phyloP scores from a whole-genome alignment of 2,113 vertebrate genomes.

The Heterotilapia buettikoferi region DNA sequence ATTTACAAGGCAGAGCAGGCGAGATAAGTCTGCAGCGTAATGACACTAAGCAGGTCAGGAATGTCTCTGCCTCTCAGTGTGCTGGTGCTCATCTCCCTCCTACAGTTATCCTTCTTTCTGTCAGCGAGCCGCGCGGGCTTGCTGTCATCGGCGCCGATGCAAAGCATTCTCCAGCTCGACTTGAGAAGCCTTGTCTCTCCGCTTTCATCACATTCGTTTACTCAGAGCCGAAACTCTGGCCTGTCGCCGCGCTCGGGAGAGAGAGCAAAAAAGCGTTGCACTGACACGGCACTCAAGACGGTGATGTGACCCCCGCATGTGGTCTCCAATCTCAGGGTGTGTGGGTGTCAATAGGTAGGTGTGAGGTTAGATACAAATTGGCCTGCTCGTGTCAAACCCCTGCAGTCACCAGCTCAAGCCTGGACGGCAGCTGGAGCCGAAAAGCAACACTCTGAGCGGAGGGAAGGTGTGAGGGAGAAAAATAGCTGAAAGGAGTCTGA shows the following conservation, averaged over 20 bases:
- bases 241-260: not conserved
- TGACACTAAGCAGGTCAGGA: slow-evolving; percentile 61
- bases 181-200: not conserved
- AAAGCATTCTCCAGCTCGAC: not conserved
- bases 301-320: not conserved
- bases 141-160: not conserved
- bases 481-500: not conserved
- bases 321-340: slow-evolving; percentile 19
- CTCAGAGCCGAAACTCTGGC: not conserved
- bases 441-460: not conserved
- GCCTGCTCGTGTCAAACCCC: not conserved
- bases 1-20: slow-evolving; percentile 58
- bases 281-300: not conserved
- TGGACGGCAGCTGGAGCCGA: not conserved
- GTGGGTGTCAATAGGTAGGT: slow-evolving; percentile 35
- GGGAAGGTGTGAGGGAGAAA: not conserved
- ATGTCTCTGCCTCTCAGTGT: slow-evolving; percentile 20
- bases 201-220: not conserved
- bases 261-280: not conserved
- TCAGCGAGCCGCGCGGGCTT: not conserved
- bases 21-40: slow-evolving; percentile 56
- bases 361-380: slow-evolving; percentile 40
- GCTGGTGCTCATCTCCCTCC: slow-evolving; percentile 28
- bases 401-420: not conserved
- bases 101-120: slow-evolving; percentile 21